Conservation (phyloP, 2,888 invertebrate species). For the Lysandra coridon region DNA sequence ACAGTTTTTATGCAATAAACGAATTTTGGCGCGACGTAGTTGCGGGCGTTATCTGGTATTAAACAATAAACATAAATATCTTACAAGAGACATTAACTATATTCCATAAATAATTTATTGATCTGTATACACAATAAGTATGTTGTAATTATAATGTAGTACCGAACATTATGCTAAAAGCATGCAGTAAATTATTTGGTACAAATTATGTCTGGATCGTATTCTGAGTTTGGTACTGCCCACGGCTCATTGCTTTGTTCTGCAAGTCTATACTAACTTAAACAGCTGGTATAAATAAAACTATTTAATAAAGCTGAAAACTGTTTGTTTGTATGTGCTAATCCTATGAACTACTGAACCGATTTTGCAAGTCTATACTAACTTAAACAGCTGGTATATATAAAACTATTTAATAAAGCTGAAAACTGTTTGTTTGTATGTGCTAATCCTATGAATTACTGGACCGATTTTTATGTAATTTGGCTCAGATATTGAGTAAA, state of each 20-base stretch:
- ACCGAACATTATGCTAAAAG: neutral
- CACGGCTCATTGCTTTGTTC: constrained; percentile 7
- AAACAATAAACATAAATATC: neutral
- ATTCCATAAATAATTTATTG: neutral
- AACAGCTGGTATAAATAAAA: neutral
- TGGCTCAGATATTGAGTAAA: no score
- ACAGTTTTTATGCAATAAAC: neutral
- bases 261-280: neutral
- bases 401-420: neutral
- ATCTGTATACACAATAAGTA: neutral
- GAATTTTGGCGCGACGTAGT: neutral
- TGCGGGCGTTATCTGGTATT: no score
- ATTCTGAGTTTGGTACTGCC: neutral
- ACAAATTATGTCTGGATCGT: constrained; percentile 2
- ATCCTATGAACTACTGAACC: neutral
- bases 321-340: no score
- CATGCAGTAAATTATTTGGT: neutral
- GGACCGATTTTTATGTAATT: neutral
- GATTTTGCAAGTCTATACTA: neutral
- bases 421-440: no score
- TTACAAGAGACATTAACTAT: neutral
- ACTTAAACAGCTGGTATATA: neutral
- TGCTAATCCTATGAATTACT: neutral
- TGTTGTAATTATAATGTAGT: constrained; percentile 4
- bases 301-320: no score